A percentile compares a stretch with the other conserved stretches of the same genome.
Evolutionary conservation across 2,113 vertebrate species (phyloP).

Genomic region (Sylvietta virens): DNA sequence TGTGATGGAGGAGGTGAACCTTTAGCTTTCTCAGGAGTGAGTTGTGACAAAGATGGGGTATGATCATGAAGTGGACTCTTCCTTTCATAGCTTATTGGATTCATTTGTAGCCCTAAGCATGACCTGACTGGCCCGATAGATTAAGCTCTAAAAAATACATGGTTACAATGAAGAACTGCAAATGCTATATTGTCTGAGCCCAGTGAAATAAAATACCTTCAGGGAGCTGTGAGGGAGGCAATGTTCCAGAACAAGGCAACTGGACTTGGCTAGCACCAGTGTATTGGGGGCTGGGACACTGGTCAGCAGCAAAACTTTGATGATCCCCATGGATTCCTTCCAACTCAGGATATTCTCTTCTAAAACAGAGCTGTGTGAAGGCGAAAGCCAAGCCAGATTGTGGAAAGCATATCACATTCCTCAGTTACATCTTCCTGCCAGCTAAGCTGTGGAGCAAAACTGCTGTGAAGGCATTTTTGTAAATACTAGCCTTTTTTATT

Average conservation of each 20-base stretch:
- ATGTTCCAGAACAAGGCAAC: rapidly evolving
- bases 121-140: rapidly evolving
- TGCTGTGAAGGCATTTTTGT: neutral
- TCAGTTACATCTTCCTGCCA: neutral
- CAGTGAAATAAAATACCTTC: neutral
- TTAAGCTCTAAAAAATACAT: neutral
- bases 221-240: neutral
- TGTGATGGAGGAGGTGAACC: neutral
- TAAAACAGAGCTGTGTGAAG: neutral
- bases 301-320: neutral
- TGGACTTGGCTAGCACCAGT: neutral
- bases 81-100: neutral
- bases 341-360: neutral
- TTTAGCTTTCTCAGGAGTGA: neutral
- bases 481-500: neutral
- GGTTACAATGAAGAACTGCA: neutral
- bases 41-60: neutral
- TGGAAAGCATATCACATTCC: neutral
- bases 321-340: neutral
- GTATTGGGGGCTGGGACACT: rapidly evolving
- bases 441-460: neutral
- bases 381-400: neutral
- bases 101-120: neutral
- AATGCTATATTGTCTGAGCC: neutral
- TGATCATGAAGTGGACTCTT: neutral